Evolutionary conservation across 2,797 vertebrate genomes (phyloP), one percentile per base, ranked within the genome.

Genomic region (Hirundo rustica): DNA sequence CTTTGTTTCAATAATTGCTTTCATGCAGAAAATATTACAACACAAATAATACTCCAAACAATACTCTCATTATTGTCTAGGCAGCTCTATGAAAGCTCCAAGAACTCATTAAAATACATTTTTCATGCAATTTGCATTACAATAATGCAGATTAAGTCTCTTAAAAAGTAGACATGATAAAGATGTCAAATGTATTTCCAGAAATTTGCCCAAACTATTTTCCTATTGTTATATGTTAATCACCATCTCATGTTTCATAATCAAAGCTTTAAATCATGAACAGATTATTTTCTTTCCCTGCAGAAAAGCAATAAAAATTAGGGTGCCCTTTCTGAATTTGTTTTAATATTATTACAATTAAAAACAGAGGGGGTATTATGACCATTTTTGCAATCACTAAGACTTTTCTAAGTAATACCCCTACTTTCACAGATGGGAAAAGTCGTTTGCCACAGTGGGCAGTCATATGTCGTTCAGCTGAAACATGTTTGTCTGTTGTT

Each of bases 91-190:
- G 55, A 89, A 91, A 96, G 92, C 57, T 96, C 68, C 71, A 76
- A 79, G 68, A 92, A 73, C 80, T 95, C 85, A 89, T 97, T 96
- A 97, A 95, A 93, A 96, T 95, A 70, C 66, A 82, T 66, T 94
- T 94, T 85, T 86, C 50, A 50, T 88, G 80, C 26, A 70, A 44
- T 94, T 92, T 97, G 70, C 70, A 72, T 95, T 89, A 87, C 84
- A 93, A 47, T 95, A 68, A 79, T 88, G 40, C 58, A 85, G 89
- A 95, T 96, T 95, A 89, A 91, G 83, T 95, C 67, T 73, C 61
- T 93, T 92, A 84, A 95, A 93, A 96, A 92, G 83, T 80, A 93
- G 77, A 87, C 64, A 75, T 86, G 62, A 81, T 92, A 95, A 90
- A 94, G 79, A 91, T 96, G 83, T 93, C 54, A 73, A 93, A 55